Conservation (phyloP, 2,888 invertebrate species). For the Congeria kusceri region DNA sequence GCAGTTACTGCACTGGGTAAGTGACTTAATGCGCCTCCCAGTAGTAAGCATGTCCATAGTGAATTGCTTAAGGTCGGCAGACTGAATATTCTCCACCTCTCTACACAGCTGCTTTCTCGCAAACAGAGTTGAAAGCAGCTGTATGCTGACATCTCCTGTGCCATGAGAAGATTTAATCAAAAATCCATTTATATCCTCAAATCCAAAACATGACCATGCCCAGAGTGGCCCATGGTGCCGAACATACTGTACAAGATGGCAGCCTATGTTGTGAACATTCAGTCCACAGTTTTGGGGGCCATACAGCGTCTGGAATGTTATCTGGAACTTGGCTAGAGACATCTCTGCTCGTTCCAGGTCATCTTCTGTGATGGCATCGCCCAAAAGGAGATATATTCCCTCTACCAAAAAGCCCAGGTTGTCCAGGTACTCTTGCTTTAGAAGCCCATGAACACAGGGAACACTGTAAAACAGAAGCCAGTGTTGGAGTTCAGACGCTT, state of each 20-base stretch:
- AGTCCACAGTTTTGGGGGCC: constrained; percentile 24
- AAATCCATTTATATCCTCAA: constrained; percentile 34
- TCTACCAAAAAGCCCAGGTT: no score
- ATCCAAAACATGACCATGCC: constrained; percentile 42
- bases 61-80: no score
- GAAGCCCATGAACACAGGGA: constrained; percentile 34
- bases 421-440: no score
- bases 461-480: constrained; percentile 36
- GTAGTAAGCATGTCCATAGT: no score
- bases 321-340: no score
- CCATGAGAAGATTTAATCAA: constrained; percentile 21
- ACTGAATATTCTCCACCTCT: no score
- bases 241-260: constrained; percentile 31
- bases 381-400: constrained; percentile 33
- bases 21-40: no score
- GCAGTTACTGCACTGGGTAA: no score
- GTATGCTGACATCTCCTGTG: constrained; percentile 3
- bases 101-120: neutral
- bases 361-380: constrained; percentile 14
- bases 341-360: constrained; percentile 1
- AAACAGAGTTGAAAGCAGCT: constrained; percentile 1
- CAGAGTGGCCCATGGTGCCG: constrained; percentile 30
- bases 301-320: constrained; percentile 3
- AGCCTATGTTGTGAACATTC: constrained; percentile 28
- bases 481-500: constrained; percentile 47